Base-by-base conservation (phyloP, 2,113 vertebrate genomes). In the Perccottus glenii region DNA sequence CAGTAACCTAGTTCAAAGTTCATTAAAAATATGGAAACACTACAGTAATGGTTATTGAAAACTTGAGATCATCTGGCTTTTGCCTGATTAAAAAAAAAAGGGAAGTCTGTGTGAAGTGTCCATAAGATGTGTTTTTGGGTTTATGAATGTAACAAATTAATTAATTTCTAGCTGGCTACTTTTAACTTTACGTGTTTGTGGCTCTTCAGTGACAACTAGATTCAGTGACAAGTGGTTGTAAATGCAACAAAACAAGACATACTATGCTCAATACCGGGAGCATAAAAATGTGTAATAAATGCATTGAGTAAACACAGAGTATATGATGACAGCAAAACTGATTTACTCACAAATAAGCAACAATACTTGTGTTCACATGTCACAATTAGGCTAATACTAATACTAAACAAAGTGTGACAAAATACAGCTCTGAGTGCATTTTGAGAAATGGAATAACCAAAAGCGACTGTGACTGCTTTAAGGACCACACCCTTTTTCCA, bases 401-500 rank as follows among this genome's bases (percentile, higher is more conserved):
- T 27, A 27, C 19, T 27, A 27, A 27, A 27, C 19, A 27, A 27
- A 27, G 19, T 27, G 19, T 27, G 19, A 27, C 19, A 1, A 27
- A 27, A 27, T 27, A 27, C 19, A 27, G 3, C 19, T 27, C 19
- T 27, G 19, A 27, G 19, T 27, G 19, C 19, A 27, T 27, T 27
- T 27, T 27, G 19, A 27, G 19, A 27, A 27, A 27, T 27, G 19
- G 19, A 33, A 66, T 56, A 66, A 6, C 33, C 36, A 52, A 66
- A 67, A 61, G 67, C 45, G 75, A 64, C 51, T 42, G 10, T 15
- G 56, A 64, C 50, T 47, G 60, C 2, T 0, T 6, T 0, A 38
- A 27, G 33, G 6, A 52, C 75, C 38, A 49, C 73, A 56, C 78
- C 77, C 69, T 9, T 68, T 27, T 65, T 62, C 52, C 67, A 48